A percentile compares a stretch with the other conserved stretches of the same genome.
These are phyloP conservation scores for Epiblema foenella DNA, from an alignment of 2,888 invertebrate genomes.

Conservation along the genomic window DNA sequence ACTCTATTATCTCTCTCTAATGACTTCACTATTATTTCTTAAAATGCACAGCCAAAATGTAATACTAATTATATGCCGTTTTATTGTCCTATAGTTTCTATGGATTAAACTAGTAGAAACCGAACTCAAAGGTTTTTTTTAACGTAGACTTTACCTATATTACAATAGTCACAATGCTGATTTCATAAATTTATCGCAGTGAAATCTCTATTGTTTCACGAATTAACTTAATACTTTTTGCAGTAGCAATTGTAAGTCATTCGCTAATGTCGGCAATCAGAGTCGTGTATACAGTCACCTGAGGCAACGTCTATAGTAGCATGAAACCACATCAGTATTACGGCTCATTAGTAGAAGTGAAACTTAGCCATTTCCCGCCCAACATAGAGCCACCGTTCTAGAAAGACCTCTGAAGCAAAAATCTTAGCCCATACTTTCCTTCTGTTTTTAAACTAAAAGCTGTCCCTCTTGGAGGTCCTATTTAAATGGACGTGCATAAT, in stretches of 20 bases:
- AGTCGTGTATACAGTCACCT: conserved; percentile 49
- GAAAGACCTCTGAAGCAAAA: conserved; percentile 44
- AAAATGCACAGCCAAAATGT: too few species aligned
- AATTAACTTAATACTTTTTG: conserved; percentile 28
- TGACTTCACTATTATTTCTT: too few species aligned
- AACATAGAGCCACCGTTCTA: conserved; percentile 45
- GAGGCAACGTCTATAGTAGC: conserved; percentile 55
- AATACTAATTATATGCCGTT: background rate
- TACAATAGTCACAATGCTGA: conserved; percentile 15
- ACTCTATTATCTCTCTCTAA: too few species aligned
- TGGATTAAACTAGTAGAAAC: background rate
- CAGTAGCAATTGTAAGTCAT: conserved; percentile 54
- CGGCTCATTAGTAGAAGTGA: conserved; percentile 67
- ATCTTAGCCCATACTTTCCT: background rate
- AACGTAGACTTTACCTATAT: conserved; percentile 4
- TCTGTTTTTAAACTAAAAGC: background rate
- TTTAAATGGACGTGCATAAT: conserved; percentile 44
- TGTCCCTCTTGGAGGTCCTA: conserved; percentile 45
- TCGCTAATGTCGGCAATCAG: conserved; percentile 56
- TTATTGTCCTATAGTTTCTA: background rate
- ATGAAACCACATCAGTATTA: conserved; percentile 58
- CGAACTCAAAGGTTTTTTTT: background rate
- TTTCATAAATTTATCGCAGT: conserved; percentile 16
- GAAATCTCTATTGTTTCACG: conserved; percentile 28
- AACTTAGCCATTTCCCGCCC: conserved; percentile 64